A percentile compares a stretch with the other conserved stretches of the same genome.
Evolutionary conservation across 2,888 invertebrate genomes (phyloP).

Genomic region (Hypolimnas misippus): DNA sequence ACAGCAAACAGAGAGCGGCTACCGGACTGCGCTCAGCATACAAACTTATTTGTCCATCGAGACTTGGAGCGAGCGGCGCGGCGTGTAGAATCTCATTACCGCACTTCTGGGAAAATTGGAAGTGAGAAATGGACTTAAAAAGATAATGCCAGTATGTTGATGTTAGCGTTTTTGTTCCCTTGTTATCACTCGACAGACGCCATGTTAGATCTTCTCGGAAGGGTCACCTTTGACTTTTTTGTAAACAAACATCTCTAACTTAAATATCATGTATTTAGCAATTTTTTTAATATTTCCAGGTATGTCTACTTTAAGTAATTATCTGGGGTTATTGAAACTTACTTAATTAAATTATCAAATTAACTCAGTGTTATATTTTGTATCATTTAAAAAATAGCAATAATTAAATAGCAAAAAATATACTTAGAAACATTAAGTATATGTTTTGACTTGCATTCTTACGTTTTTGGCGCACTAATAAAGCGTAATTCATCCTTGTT

Average conservation of each 20-base stretch:
- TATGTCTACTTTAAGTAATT: neutral
- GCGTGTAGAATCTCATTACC: conserved; percentile 80
- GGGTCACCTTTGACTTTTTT: conserved; percentile 38
- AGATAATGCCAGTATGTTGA: conserved; percentile 65
- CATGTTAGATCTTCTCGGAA: conserved; percentile 50
- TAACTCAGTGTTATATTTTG: neutral
- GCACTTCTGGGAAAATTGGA: conserved; percentile 77
- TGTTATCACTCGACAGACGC: conserved; percentile 45
- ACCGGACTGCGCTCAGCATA: conserved; percentile 78
- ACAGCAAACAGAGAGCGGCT: conserved; percentile 81
- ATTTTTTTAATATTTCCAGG: conserved; percentile 22
- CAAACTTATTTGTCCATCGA: conserved; percentile 70
- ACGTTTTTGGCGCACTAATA: too few relatives aligned
- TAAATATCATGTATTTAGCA: conserved; percentile 29
- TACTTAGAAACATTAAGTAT: too few relatives aligned
- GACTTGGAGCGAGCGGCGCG: conserved; percentile 63
- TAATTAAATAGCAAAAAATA: too few relatives aligned
- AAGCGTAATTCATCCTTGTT: too few relatives aligned
- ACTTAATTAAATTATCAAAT: neutral
- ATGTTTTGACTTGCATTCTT: too few relatives aligned
- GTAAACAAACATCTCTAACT: conserved; percentile 26
- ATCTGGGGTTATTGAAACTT: neutral
- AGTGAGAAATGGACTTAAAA: conserved; percentile 79
- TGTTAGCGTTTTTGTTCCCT: conserved; percentile 56
- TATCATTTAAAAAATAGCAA: too few relatives aligned